phyloP scores from a whole-genome alignment of 2,888 invertebrate genomes.

The Sicus ferrugineus region DNA sequence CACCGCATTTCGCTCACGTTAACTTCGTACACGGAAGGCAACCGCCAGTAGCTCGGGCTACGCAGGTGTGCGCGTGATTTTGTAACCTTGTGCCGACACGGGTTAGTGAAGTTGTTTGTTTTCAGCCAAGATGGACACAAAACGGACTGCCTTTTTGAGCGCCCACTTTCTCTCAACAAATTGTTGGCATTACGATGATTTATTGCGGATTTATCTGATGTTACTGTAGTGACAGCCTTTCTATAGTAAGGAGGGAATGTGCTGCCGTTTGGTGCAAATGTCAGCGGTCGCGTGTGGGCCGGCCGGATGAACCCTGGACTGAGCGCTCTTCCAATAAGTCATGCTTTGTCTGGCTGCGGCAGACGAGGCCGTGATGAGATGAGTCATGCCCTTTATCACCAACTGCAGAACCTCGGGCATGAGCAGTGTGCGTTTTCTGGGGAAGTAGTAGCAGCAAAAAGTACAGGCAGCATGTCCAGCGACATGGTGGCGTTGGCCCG shows the following conservation, averaged over 20 bases:
- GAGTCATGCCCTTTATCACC: not conserved
- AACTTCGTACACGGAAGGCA: slow-evolving; percentile 2
- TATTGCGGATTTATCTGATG: slow-evolving; percentile 29
- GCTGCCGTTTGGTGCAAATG: not conserved
- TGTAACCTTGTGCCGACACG: not conserved
- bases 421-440: not conserved
- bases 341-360: not conserved
- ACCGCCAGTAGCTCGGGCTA: not conserved
- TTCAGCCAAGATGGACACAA: not conserved
- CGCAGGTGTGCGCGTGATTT: not conserved
- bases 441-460: no score
- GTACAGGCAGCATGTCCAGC: no score
- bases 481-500: no score
- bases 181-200: slow-evolving; percentile 22
- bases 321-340: slow-evolving; percentile 18
- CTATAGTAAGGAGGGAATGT: not conserved
- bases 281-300: not conserved
- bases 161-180: not conserved
- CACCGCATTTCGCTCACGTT: not conserved
- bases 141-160: not conserved
- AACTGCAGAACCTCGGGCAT: not conserved
- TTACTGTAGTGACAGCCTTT: slow-evolving; percentile 14
- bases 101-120: slow-evolving; percentile 16
- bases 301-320: not conserved
- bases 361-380: not conserved